phyloP scores from a whole-genome alignment of 2,113 vertebrate species.

The Nycticryphes semicollaris region DNA sequence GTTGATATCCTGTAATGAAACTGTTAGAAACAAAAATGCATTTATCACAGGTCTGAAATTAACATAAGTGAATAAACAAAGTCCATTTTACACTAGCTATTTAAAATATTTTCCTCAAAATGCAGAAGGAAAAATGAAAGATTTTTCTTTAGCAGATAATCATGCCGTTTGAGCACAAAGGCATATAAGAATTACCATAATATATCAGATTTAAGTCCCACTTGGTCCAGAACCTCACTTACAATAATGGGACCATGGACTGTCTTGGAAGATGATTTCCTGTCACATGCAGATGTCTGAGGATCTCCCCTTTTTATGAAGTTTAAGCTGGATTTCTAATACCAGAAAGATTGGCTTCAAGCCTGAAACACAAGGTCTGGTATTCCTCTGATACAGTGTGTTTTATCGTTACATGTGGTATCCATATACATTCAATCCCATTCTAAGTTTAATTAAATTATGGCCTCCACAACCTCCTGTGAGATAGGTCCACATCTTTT shows the following conservation, averaged over 20 bases:
- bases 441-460: not conserved
- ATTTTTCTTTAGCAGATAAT: not conserved
- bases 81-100: not conserved
- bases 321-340: not conserved
- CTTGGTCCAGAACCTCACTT: not conserved
- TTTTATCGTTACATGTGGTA: not conserved
- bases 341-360: not conserved
- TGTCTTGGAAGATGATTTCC: not conserved
- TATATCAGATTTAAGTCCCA: not conserved
- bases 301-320: not conserved
- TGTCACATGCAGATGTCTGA: not conserved
- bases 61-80: not conserved
- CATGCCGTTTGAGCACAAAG: not conserved
- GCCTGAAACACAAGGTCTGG: not conserved
- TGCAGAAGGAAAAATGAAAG: not conserved
- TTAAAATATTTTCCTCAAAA: not conserved
- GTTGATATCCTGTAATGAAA: slow-evolving; percentile 98
- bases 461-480: not conserved
- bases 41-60: not conserved
- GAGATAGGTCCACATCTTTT: not conserved
- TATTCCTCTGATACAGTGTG: not conserved
- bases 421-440: not conserved
- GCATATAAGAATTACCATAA: not conserved
- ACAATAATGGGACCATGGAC: not conserved
- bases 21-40: slow-evolving; percentile 67